These are phyloP conservation scores for Mesodorylaimus sp. DNA, from an alignment of 2,888 invertebrate species.

Conservation along the genomic window DNA sequence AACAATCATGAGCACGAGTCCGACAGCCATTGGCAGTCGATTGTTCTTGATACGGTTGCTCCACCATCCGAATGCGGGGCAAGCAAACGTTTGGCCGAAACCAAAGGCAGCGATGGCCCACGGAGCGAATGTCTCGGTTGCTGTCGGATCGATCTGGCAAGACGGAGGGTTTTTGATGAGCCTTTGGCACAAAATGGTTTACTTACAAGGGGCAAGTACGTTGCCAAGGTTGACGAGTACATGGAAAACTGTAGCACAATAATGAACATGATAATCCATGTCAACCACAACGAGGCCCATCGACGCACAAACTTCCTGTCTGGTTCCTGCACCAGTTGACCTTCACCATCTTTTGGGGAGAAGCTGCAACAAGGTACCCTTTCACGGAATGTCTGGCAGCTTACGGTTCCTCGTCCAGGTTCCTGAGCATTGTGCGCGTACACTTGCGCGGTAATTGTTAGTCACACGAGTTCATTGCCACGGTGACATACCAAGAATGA, in stretches of 20 bases:
- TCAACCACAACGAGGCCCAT: neutral
- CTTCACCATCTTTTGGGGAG: no score
- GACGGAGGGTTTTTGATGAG: neutral
- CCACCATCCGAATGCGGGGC: constrained; percentile 30
- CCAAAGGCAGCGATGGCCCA: constrained; percentile 32
- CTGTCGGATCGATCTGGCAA: neutral
- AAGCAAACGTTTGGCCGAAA: constrained; percentile 31
- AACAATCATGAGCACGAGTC: constrained; percentile 25
- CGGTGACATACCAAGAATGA: no score
- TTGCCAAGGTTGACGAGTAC: neutral
- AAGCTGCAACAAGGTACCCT: no score
- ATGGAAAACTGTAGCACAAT: constrained; percentile 1
- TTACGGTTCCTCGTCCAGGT: no score
- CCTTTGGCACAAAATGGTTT: neutral
- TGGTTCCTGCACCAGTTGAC: no score
- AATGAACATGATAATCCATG: constrained; percentile 1
- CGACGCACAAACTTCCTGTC: neutral
- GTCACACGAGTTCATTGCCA: no score
- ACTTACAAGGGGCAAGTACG: neutral
- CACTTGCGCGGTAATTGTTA: no score
- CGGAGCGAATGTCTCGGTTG: constrained; percentile 24
- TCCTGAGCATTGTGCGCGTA: no score
- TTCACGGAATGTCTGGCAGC: no score
- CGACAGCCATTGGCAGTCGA: constrained; percentile 25
- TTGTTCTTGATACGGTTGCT: constrained; percentile 21